Conservation (phyloP, 2,888 invertebrate species). For the Parnassius orleans region DNA sequence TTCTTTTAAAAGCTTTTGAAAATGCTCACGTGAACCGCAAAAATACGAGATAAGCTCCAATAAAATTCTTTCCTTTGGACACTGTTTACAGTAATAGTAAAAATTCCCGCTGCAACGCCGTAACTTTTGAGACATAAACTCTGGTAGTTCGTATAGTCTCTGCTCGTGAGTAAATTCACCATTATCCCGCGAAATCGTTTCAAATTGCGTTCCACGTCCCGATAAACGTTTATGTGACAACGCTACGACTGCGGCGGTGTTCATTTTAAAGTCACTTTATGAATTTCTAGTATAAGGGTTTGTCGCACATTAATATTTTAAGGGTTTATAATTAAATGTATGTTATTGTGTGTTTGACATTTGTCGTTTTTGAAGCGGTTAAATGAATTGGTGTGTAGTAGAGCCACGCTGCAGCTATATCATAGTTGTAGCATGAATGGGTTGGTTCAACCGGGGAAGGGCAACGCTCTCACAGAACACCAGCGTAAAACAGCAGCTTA, state of each 20-base stretch:
- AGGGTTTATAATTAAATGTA: too few relatives aligned
- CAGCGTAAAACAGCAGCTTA: too few relatives aligned
- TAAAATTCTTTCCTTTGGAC: constrained; percentile 11
- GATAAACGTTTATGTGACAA: constrained; percentile 40
- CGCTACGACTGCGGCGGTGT: constrained; percentile 16
- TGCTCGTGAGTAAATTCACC: constrained; percentile 35
- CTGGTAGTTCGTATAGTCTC: constrained; percentile 32
- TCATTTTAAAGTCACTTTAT: constrained; percentile 9
- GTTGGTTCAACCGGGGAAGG: too few relatives aligned
- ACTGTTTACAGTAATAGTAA: constrained; percentile 19
- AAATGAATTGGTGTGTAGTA: too few relatives aligned
- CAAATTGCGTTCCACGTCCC: constrained; percentile 38
- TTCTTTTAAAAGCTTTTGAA: background rate
- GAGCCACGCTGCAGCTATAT: too few relatives aligned
- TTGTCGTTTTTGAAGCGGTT: too few relatives aligned
- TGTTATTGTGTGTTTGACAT: too few relatives aligned
- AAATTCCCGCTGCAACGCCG: constrained; percentile 21
- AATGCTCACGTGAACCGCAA: constrained; percentile 6
- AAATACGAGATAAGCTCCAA: constrained; percentile 18
- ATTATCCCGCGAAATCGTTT: constrained; percentile 39
- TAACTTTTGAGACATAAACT: constrained; percentile 31
- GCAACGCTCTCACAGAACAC: too few relatives aligned
- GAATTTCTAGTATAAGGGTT: background rate
- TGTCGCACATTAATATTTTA: too few relatives aligned
- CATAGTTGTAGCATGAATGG: too few relatives aligned